A percentile compares a stretch with the other conserved stretches of the same genome.
phyloP scores from a whole-genome alignment of 2,797 vertebrate species.

The Xiphophorus birchmanni region DNA sequence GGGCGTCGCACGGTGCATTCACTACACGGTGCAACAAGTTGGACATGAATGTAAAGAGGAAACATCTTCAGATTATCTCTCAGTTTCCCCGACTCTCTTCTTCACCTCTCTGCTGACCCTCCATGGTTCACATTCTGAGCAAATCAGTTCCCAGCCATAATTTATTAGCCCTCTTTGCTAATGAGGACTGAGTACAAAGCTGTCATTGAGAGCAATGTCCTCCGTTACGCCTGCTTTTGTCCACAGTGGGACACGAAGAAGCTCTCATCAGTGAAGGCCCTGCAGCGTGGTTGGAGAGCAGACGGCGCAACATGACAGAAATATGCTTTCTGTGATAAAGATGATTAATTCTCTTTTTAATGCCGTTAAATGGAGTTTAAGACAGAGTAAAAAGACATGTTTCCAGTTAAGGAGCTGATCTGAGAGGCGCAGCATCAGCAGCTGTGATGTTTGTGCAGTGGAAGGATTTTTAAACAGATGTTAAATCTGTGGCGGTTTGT shows the following conservation, averaged over 20 bases:
- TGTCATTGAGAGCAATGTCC: conserved; percentile 52
- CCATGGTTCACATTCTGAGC: conserved; percentile 53
- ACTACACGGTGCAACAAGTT: conserved; percentile 39
- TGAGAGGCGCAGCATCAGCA: not conserved
- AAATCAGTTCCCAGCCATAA: conserved; percentile 64
- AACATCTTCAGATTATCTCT: not conserved
- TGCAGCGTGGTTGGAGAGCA: not conserved
- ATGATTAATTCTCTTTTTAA: conserved; percentile 33
- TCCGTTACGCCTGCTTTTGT: conserved; percentile 36
- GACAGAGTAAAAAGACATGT: not conserved
- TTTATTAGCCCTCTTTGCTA: conserved; percentile 64
- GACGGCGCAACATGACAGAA: conserved; percentile 17
- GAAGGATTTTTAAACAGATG: not conserved
- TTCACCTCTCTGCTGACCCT: conserved; percentile 46
- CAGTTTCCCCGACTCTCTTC: not conserved
- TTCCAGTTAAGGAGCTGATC: not conserved
- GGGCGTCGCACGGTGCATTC: conserved; percentile 29
- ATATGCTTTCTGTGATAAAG: conserved; percentile 41
- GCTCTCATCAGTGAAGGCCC: conserved; percentile 34
- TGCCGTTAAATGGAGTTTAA: not conserved
- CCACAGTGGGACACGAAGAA: conserved; percentile 37
- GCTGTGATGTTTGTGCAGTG: not conserved
- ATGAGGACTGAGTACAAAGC: conserved; percentile 72
- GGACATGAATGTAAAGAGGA: conserved; percentile 27
- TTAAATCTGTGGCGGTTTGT: not conserved